These are phyloP conservation scores for Axinella damicornis DNA, from an alignment of 37 sponge, comb jelly and placozoan genomes.

Conservation along the genomic window DNA sequence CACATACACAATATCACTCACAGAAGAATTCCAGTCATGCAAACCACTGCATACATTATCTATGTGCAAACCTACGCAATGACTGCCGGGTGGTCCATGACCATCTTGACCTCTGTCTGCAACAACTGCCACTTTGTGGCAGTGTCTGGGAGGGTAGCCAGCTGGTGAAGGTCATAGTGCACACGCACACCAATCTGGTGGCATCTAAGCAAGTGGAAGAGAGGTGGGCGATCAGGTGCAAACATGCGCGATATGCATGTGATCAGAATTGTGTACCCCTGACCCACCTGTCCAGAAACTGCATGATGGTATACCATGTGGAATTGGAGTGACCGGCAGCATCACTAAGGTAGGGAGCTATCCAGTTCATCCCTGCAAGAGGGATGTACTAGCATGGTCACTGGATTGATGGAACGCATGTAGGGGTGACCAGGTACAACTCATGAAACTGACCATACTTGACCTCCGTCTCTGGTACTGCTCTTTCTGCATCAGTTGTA, in stretches of 20 bases:
- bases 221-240: no score
- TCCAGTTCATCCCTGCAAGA: not conserved
- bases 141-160: not conserved
- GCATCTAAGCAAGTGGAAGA: not conserved
- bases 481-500: not conserved
- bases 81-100: conserved; percentile 35
- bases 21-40: no score
- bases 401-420: no score
- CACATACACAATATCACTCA: no score
- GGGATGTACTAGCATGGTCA: no score
- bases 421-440: no score
- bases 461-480: conserved; percentile 4
- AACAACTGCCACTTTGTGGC: not conserved
- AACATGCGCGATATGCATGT: no score
- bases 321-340: not conserved
- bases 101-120: conserved; percentile 11
- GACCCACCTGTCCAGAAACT: not conserved
- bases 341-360: not conserved
- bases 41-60: no score
- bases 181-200: conserved; percentile 25
- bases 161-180: conserved; percentile 2
- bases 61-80: conserved; percentile 6
- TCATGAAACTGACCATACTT: not conserved
- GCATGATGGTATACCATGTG: conserved; percentile 11
- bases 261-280: no score